phyloP scores from a whole-genome alignment of 2,888 invertebrate genomes.

The Cinara cedri region DNA sequence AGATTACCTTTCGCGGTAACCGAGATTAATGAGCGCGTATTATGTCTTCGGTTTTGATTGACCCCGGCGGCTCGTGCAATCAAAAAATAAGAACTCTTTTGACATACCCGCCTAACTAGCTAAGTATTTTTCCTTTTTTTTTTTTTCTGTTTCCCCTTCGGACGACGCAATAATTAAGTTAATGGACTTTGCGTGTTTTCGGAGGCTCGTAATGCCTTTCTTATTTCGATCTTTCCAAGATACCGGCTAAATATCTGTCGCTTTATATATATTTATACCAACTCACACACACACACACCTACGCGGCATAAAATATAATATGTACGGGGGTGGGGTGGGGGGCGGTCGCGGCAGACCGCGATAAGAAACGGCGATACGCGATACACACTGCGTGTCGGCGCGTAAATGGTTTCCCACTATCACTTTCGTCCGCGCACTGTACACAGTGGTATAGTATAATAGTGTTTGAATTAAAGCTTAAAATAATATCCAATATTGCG shows the following conservation, averaged over 20 bases:
- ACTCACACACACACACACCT: no score
- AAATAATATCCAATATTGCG: no score
- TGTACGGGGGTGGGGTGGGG: no score
- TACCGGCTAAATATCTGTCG: neutral
- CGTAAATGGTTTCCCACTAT: neutral
- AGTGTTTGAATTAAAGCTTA: neutral
- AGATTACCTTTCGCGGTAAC: neutral
- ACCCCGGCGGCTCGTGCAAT: neutral
- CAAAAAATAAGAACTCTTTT: neutral
- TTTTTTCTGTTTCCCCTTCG: no score
- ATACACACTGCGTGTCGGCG: neutral
- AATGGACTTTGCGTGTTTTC: conserved; percentile 16
- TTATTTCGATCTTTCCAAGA: neutral
- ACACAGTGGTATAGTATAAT: no score
- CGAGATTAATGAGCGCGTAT: neutral
- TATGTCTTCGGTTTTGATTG: neutral
- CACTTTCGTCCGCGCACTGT: neutral
- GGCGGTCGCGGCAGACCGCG: no score
- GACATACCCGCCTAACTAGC: neutral
- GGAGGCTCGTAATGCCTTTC: neutral
- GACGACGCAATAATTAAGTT: conserved; percentile 20
- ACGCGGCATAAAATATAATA: no score
- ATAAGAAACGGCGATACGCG: neutral
- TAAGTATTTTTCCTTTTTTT: no score
- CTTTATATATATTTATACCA: neutral